These are phyloP conservation scores for Liparis tanakae DNA, from an alignment of 2,797 vertebrate genomes.

Conservation along the genomic window DNA sequence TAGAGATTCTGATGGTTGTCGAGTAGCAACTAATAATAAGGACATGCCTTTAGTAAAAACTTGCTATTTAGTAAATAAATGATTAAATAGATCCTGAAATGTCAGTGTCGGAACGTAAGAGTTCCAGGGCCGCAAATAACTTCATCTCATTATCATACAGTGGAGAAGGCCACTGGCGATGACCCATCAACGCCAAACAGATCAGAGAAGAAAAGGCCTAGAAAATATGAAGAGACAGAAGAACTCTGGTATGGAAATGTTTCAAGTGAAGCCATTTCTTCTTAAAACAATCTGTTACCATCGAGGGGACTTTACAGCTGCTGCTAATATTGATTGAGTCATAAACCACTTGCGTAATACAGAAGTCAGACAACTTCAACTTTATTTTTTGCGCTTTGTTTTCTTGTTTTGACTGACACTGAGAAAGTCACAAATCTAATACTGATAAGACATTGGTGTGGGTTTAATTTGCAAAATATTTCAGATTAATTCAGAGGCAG, in stretches of 20 bases:
- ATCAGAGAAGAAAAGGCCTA: constrained; percentile 51
- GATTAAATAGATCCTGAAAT: constrained; percentile 24
- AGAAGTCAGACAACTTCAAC: too few relatives aligned
- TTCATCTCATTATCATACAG: constrained; percentile 56
- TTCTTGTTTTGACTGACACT: not conserved
- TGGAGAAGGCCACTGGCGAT: constrained; percentile 44
- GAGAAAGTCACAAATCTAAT: not conserved
- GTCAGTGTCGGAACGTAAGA: constrained; percentile 10
- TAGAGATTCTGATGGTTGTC: not conserved
- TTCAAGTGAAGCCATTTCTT: constrained; percentile 2
- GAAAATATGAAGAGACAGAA: constrained; percentile 37
- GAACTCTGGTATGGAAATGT: constrained; percentile 21
- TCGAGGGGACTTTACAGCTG: not conserved
- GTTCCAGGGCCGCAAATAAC: constrained; percentile 60
- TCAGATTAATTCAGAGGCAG: constrained; percentile 13
- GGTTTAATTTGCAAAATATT: not conserved
- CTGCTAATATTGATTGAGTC: not conserved
- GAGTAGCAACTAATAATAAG: constrained; percentile 3
- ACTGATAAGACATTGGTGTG: not conserved
- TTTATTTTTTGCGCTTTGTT: not conserved
- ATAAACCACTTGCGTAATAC: not conserved
- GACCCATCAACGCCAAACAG: constrained; percentile 57
- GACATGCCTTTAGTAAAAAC: not conserved
- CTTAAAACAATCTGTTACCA: not conserved
- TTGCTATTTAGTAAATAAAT: too few relatives aligned